phyloP scores from a whole-genome alignment of 2,888 invertebrate genomes.

The Amphipyra tragopoginis region DNA sequence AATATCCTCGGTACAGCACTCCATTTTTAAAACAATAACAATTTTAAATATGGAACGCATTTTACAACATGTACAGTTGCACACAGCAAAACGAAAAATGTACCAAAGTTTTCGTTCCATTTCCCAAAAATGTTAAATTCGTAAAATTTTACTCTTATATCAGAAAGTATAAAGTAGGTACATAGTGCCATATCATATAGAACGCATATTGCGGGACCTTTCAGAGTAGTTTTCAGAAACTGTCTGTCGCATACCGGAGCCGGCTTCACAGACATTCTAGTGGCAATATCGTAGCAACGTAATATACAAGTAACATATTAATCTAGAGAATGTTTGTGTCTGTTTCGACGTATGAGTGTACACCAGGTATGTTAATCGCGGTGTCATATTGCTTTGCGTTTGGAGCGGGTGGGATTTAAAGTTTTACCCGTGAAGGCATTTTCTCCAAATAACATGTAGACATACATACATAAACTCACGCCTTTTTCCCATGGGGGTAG shows the following conservation, averaged over 20 bases:
- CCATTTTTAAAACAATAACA: constrained; percentile 6
- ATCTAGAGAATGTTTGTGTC: constrained; percentile 37
- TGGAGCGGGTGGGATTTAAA: constrained; percentile 12
- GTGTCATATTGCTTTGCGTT: constrained; percentile 16
- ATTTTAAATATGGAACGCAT: neutral
- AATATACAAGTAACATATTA: constrained; percentile 46
- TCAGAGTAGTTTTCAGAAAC: constrained; percentile 31
- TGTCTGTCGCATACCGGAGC: constrained; percentile 25
- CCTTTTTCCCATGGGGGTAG: no score
- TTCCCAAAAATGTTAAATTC: constrained; percentile 30
- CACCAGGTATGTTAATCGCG: constrained; percentile 24
- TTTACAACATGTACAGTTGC: neutral
- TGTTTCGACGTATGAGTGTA: constrained; percentile 10
- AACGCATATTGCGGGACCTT: constrained; percentile 42
- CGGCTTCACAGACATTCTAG: constrained; percentile 52
- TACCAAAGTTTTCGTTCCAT: constrained; percentile 16
- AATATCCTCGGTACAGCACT: neutral
- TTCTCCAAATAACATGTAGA: no score
- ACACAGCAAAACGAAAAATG: constrained; percentile 11
- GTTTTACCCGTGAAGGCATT: neutral
- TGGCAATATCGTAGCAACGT: constrained; percentile 60
- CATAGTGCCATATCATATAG: constrained; percentile 22
- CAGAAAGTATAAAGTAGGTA: constrained; percentile 35
- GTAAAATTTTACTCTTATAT: constrained; percentile 41
- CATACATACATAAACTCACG: no score